Conservation (phyloP, 1,140 invertebrate species). For the Acyrthosiphon pisum region DNA sequence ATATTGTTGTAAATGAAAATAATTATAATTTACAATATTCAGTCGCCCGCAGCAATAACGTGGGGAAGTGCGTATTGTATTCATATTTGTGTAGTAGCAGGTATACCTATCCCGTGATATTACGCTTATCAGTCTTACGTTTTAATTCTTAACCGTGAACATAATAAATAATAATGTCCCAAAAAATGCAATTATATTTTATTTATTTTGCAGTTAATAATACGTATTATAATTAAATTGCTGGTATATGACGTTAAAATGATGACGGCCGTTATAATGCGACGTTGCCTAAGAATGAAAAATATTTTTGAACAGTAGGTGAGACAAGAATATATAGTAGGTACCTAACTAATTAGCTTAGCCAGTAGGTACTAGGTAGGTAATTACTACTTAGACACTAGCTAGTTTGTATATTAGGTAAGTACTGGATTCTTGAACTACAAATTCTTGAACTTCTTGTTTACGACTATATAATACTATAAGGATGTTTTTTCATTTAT, state of each 20-base stretch:
- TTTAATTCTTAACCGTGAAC: background rate
- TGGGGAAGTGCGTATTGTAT: background rate
- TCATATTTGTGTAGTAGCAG: background rate
- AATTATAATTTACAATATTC: conserved; percentile 8
- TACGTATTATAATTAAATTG: background rate
- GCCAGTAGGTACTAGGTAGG: background rate
- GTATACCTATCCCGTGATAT: background rate
- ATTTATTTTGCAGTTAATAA: background rate
- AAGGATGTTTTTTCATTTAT: background rate
- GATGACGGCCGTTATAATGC: background rate
- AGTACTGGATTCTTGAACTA: background rate
- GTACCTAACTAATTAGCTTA: background rate
- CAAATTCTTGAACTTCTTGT: background rate
- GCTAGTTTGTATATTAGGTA: no score
- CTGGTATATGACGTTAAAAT: background rate
- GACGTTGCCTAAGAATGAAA: background rate
- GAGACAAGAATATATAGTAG: background rate
- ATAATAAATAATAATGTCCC: background rate
- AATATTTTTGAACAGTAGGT: background rate
- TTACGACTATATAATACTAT: background rate
- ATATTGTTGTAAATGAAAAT: background rate
- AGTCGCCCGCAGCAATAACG: background rate
- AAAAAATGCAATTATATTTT: background rate
- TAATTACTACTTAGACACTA: background rate
- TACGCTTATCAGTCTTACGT: background rate